Base-by-base conservation (phyloP, 2,888 invertebrate genomes). In the Prostheceraeus crozeri region DNA sequence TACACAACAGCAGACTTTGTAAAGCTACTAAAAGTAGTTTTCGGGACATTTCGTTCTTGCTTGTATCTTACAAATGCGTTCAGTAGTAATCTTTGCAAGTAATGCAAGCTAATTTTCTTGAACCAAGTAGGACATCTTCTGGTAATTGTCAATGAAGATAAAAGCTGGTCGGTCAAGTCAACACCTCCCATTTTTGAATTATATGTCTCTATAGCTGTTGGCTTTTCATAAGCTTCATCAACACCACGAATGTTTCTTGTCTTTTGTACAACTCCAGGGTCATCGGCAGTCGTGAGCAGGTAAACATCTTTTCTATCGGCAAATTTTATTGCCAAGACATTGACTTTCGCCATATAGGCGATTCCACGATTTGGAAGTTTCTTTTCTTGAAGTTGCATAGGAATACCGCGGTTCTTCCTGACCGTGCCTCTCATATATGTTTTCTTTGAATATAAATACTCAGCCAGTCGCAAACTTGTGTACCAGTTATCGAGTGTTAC, bases 161-260 rank as follows among this genome's bases (percentile, higher is more conserved):
- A 11, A 30, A 28, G 27, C 27, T 48, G 48, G 25, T 48, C 48
- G 6, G 48, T 48, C 21, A 48, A 30, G 48, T 48, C 48, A 25
- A 48, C 48, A 25, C 48, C 48, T 28, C 48, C 48, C 48, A 48
- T 48, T 11, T 48, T 30, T 6, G 25, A 6, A 30, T 48, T 48
- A 48, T 48, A 10, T 8, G 48, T 25, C 14, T 48, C 25, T 11
- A 48, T 48, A 28, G 3, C 23, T 6, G 6, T 11, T 11, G 48
- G 48, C 21, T 48, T 48, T 16, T 48, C 6, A 23, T 23, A 48
- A 19, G 28, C 23, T 6, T 4, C 27, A 19, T 16, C 48, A 8
- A 28, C 4, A 4, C 48, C 48, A 11, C 14, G 25, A 4, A 19
- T 25, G 14, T 19, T 4, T 16, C 48, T 48, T 19, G n/a, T 25